These are phyloP conservation scores for Mastacembelus armatus DNA, from an alignment of 2,797 vertebrate species.

Conservation along the genomic window DNA sequence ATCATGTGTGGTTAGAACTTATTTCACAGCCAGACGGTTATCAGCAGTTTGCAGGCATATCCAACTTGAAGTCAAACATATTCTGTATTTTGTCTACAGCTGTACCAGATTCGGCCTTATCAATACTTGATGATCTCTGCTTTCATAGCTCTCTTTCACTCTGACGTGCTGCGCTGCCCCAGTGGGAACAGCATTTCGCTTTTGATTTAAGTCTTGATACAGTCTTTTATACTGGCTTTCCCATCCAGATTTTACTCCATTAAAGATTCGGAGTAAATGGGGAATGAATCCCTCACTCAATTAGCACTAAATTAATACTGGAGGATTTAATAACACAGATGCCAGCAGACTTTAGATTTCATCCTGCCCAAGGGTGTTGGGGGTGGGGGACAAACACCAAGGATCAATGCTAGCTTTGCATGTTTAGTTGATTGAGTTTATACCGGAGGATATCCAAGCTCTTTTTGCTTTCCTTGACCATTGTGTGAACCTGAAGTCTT, in stretches of 20 bases:
- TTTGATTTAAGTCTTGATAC: constrained; percentile 80
- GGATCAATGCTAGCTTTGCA: constrained; percentile 66
- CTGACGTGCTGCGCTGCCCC: constrained; percentile 66
- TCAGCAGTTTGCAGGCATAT: constrained; percentile 71
- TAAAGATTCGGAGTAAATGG: constrained; percentile 71
- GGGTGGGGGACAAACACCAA: constrained; percentile 49
- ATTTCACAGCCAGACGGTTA: constrained; percentile 67
- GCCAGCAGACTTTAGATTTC: constrained; percentile 75
- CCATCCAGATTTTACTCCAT: constrained; percentile 67
- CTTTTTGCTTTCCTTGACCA: constrained; percentile 65
- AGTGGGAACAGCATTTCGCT: constrained; percentile 73
- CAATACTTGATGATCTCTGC: constrained; percentile 83
- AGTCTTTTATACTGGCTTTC: constrained; percentile 69
- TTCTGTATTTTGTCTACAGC: constrained; percentile 82
- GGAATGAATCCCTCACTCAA: constrained; percentile 80
- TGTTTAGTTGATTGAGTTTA: constrained; percentile 62
- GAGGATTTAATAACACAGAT: constrained; percentile 79
- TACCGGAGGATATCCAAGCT: constrained; percentile 36
- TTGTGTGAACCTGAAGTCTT: constrained; percentile 53
- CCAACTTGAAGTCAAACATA: constrained; percentile 77
- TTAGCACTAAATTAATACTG: constrained; percentile 80
- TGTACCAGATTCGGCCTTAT: constrained; percentile 80
- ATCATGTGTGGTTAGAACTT: constrained; percentile 42
- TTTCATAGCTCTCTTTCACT: constrained; percentile 78
- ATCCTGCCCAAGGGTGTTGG: constrained; percentile 63